Percentiles rank a stretch among this genome's conserved stretches.
Conservation (phyloP, 2,797 vertebrate species). For the Adrianichthys oophorus region DNA sequence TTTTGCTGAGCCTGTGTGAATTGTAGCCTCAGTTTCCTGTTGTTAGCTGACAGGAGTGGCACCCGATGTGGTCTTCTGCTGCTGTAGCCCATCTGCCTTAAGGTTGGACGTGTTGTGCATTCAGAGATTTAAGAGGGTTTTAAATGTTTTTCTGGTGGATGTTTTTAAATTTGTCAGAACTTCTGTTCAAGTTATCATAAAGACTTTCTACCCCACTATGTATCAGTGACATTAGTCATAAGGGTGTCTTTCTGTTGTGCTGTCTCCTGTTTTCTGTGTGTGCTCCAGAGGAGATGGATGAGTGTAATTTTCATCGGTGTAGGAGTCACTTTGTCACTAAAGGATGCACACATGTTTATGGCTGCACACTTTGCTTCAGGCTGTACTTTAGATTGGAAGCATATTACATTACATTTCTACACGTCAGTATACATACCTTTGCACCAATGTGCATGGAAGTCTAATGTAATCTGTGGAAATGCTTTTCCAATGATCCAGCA, state of each 20-base stretch:
- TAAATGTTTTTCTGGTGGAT: slow-evolving; percentile 8
- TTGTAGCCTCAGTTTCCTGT: too few relatives aligned
- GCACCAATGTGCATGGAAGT: not conserved
- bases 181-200: not conserved
- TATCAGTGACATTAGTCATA: slow-evolving; percentile 8
- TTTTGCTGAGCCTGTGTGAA: too few relatives aligned
- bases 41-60: too few relatives aligned
- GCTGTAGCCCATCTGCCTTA: too few relatives aligned
- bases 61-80: too few relatives aligned
- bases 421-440: slow-evolving; percentile 8
- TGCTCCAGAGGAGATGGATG: slow-evolving; percentile 79
- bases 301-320: slow-evolving; percentile 81
- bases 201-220: slow-evolving; percentile 7
- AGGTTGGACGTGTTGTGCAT: too few relatives aligned
- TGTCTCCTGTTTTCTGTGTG: slow-evolving; percentile 1
- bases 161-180: not conserved
- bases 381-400: slow-evolving; percentile 72
- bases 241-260: slow-evolving; percentile 8
- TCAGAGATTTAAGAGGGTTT: slow-evolving; percentile 4
- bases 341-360: slow-evolving; percentile 43
- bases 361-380: slow-evolving; percentile 57
- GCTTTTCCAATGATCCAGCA: too few relatives aligned
- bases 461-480: too few relatives aligned
- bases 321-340: slow-evolving; percentile 78
- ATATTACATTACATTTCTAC: slow-evolving; percentile 49